Conservation (phyloP, 2,888 invertebrate genomes). For the Hypomecis punctinalis region DNA sequence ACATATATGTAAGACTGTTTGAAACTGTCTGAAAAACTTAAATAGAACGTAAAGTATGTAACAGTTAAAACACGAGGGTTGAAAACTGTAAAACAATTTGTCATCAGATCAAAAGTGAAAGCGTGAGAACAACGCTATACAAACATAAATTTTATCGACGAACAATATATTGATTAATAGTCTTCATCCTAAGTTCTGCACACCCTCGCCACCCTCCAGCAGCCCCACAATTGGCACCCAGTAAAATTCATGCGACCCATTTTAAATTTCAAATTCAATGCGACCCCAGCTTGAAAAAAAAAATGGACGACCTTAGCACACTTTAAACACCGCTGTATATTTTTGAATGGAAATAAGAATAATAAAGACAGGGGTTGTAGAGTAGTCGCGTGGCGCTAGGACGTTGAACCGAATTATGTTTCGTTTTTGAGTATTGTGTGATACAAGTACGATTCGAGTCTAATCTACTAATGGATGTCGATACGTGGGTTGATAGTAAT, state of each 20-base stretch:
- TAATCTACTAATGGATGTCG: slow-evolving; percentile 37
- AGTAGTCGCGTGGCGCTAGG: slow-evolving; percentile 73
- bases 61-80: slow-evolving; percentile 4
- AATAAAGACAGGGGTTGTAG: slow-evolving; percentile 54
- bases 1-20: too few species aligned
- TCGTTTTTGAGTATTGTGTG: slow-evolving; percentile 38
- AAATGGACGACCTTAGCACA: slow-evolving; percentile 73
- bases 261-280: slow-evolving; percentile 51
- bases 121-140: slow-evolving; percentile 21
- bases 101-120: slow-evolving; percentile 5
- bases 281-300: slow-evolving; percentile 52
- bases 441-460: slow-evolving; percentile 22
- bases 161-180: slow-evolving; percentile 29
- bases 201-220: slow-evolving; percentile 35
- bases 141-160: slow-evolving; percentile 12
- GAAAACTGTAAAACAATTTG: background rate
- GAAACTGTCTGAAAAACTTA: too few species aligned
- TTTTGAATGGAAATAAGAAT: slow-evolving; percentile 63
- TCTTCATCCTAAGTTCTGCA: slow-evolving; percentile 9
- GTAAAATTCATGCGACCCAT: slow-evolving; percentile 52
- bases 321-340: slow-evolving; percentile 56
- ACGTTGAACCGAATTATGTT: slow-evolving; percentile 65
- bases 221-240: slow-evolving; percentile 56
- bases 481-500: slow-evolving; percentile 28
- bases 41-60: too few species aligned